phyloP scores from a whole-genome alignment of 2,797 vertebrate genomes.

The Zonotrichia albicollis region DNA sequence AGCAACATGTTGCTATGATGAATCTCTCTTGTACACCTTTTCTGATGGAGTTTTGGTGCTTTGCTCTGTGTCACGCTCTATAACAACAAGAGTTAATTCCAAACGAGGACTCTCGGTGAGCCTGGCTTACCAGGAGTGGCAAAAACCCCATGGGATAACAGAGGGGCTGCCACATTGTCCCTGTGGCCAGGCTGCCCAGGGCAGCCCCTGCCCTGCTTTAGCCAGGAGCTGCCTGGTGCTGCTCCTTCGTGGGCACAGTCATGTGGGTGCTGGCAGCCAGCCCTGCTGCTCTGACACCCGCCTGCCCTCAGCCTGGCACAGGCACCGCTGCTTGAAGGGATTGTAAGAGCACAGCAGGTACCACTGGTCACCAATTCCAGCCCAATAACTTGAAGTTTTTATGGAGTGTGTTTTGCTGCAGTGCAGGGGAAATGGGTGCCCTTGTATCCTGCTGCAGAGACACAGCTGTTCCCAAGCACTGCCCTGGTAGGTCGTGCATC shows the following conservation, averaged over 20 bases:
- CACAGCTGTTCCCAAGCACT: fast-evolving
- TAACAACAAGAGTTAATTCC: not conserved
- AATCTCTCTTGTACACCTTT: too few species aligned
- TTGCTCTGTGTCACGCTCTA: fast-evolving
- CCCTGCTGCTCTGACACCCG: not conserved
- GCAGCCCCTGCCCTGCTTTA: not conserved
- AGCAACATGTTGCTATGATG: too few species aligned
- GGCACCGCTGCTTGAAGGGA: not conserved
- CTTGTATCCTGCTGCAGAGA: not conserved
- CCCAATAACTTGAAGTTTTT: not conserved
- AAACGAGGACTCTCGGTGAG: fast-evolving
- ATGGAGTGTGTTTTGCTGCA: not conserved
- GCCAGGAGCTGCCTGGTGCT: not conserved
- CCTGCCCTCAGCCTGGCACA: not conserved
- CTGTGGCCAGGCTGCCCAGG: not conserved
- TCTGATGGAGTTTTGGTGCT: too few species aligned
- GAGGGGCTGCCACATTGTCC: not conserved
- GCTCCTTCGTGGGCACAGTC: not conserved
- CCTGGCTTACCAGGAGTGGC: not conserved
- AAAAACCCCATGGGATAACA: not conserved
- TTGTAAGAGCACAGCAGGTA: not conserved
- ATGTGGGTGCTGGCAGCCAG: fast-evolving
- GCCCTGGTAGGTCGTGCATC: fast-evolving
- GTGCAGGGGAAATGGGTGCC: not conserved
- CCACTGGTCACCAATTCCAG: fast-evolving